These are phyloP conservation scores for Seira sanloemensis DNA, from an alignment of 2,888 invertebrate species.

Conservation along the genomic window DNA sequence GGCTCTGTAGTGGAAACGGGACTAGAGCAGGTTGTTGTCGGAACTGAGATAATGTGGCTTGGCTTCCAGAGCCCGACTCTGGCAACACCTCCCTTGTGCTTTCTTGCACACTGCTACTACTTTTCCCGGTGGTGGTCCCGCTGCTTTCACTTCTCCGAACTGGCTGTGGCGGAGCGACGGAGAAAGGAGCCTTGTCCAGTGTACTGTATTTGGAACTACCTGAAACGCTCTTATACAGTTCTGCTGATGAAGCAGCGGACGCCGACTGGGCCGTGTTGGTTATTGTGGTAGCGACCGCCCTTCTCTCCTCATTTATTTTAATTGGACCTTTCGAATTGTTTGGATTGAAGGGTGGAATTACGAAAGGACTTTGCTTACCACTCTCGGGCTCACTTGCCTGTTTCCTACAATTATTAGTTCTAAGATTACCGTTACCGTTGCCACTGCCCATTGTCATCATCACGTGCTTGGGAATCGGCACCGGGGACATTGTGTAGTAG, in stretches of 20 bases:
- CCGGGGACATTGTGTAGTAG: slow-evolving; percentile 67
- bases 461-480: slow-evolving; percentile 48
- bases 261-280: neutral
- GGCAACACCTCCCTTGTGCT: neutral
- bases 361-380: slow-evolving; percentile 27
- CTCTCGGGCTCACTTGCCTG: slow-evolving; percentile 23
- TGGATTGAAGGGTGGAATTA: slow-evolving; percentile 48
- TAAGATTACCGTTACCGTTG: slow-evolving; percentile 7
- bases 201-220: slow-evolving; percentile 32
- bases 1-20: neutral
- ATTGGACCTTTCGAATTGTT: slow-evolving; percentile 28
- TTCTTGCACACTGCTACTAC: neutral
- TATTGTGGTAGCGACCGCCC: too few relatives aligned
- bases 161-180: neutral
- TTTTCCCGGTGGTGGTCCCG: neutral
- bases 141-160: neutral
- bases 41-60: too few relatives aligned
- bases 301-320: slow-evolving; percentile 38
- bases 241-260: neutral
- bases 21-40: neutral
- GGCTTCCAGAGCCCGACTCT: neutral
- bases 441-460: slow-evolving; percentile 33
- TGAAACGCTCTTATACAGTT: neutral
- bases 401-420: slow-evolving; percentile 11
- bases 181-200: neutral